Conservation (phyloP, 2,113 vertebrate genomes). For the Muntiacus reevesi region DNA sequence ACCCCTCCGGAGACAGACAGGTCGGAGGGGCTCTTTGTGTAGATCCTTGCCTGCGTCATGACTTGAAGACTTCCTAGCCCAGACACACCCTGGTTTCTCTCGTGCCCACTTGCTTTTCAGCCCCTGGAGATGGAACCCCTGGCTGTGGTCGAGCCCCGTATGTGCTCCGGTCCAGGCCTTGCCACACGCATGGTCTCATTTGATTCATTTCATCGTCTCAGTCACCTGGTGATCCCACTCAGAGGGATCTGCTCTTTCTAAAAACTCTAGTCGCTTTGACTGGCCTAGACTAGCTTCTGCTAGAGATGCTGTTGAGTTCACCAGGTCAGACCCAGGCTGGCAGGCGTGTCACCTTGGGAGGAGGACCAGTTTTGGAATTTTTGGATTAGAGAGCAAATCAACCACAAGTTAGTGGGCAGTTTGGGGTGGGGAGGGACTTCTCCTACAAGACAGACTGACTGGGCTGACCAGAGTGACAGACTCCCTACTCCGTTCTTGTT, state of each 20-base stretch:
- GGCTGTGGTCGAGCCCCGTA: fast-evolving
- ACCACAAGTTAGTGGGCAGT: neutral
- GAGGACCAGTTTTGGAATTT: neutral
- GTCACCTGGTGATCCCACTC: neutral
- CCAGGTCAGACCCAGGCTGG: neutral
- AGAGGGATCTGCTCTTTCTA: neutral
- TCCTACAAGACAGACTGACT: neutral
- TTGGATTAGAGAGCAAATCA: neutral
- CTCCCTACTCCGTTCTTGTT: fast-evolving
- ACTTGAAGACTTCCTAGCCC: neutral
- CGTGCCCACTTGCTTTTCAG: neutral
- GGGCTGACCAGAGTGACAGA: neutral
- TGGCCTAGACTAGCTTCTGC: neutral
- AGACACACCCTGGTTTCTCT: neutral
- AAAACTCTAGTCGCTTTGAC: neutral
- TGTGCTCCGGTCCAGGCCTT: neutral
- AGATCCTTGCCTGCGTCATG: neutral
- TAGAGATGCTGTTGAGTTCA: neutral
- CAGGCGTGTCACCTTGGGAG: no score
- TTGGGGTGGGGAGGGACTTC: neutral
- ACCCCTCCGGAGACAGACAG: neutral
- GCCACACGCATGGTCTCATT: fast-evolving
- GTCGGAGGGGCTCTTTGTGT: neutral
- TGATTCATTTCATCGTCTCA: neutral
- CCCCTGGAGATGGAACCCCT: neutral